Conservation (phyloP, 1,140 invertebrate genomes). For the Calephelis nemesis region DNA sequence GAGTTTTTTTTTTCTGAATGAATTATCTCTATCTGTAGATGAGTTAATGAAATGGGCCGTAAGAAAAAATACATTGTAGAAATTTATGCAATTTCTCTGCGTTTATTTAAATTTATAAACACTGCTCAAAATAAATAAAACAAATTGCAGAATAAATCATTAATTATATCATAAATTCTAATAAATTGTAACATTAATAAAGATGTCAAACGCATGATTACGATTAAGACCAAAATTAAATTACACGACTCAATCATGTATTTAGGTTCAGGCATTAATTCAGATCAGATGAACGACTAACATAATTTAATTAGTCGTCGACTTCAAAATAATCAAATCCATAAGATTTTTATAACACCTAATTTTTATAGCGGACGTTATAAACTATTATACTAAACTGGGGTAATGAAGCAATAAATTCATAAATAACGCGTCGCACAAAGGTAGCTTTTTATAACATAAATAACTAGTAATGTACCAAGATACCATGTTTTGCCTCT, state of each 20-base stretch:
- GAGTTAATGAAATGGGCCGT: no score
- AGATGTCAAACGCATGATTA: conserved; percentile 10
- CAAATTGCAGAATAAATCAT: no score
- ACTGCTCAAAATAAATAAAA: no score
- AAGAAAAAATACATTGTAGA: no score
- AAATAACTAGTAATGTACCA: conserved; percentile 35
- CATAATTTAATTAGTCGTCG: conserved; percentile 7
- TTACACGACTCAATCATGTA: conserved; percentile 2
- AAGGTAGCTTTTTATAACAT: conserved; percentile 30
- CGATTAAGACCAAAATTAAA: neutral
- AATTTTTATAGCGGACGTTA: conserved; percentile 51
- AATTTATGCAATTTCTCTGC: no score
- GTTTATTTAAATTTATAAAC: no score
- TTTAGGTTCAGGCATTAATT: conserved; percentile 11
- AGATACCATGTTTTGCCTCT: conserved; percentile 33
- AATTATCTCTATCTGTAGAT: no score
- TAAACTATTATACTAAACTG: conserved; percentile 55
- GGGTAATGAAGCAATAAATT: conserved; percentile 48
- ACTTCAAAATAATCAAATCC: conserved; percentile 2
- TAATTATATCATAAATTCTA: neutral
- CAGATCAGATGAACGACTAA: conserved; percentile 8
- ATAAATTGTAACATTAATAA: conserved; percentile 6
- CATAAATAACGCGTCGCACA: conserved; percentile 34
- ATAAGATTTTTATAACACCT: conserved; percentile 14
- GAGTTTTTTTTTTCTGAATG: no score